Percentiles rank a stretch among this genome's conserved stretches.
These are phyloP conservation scores for Lysiphlebus fabarum DNA, from an alignment of 1,140 invertebrate genomes.

Conservation along the genomic window DNA sequence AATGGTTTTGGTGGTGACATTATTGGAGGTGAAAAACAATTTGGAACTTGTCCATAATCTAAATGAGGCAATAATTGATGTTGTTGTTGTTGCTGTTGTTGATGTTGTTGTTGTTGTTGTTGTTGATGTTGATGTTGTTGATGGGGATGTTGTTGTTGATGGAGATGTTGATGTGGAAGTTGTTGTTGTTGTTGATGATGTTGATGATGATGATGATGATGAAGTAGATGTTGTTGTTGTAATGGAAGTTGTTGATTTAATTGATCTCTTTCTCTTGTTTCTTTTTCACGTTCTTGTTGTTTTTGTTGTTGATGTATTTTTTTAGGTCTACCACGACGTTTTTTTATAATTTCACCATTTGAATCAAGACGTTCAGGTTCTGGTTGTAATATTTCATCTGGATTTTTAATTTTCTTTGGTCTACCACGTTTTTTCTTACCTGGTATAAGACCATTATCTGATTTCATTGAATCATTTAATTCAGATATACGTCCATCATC, in stretches of 20 bases:
- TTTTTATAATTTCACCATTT: conserved; percentile 68
- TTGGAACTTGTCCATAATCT: conserved; percentile 49
- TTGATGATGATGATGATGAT: conserved; percentile 33
- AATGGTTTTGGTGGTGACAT: conserved; percentile 51
- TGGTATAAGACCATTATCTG: conserved; percentile 62
- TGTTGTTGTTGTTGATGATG: conserved; percentile 39
- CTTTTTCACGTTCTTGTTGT: conserved; percentile 44
- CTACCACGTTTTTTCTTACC: conserved; percentile 85
- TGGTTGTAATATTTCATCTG: conserved; percentile 61
- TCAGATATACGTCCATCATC: conserved; percentile 51
- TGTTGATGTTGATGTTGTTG: conserved; percentile 30
- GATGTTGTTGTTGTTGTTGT: conserved; percentile 22
- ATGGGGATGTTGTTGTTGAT: too few species aligned
- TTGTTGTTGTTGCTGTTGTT: conserved; percentile 26
- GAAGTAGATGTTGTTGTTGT: conserved; percentile 43
- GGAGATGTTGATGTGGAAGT: too few species aligned
- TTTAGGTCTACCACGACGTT: conserved; percentile 80
- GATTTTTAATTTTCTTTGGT: conserved; percentile 79
- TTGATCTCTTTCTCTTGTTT: conserved; percentile 42
- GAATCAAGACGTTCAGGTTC: conserved; percentile 59
- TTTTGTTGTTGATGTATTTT: conserved; percentile 64
- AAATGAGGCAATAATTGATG: conserved; percentile 36
- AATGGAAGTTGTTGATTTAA: conserved; percentile 38
- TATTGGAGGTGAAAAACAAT: conserved; percentile 59
- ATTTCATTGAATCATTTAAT: conserved; percentile 47